Evolutionary conservation across 2,113 vertebrate genomes (phyloP), one percentile per base, ranked within the genome.

Genomic region (Daubentonia madagascariensis): DNA sequence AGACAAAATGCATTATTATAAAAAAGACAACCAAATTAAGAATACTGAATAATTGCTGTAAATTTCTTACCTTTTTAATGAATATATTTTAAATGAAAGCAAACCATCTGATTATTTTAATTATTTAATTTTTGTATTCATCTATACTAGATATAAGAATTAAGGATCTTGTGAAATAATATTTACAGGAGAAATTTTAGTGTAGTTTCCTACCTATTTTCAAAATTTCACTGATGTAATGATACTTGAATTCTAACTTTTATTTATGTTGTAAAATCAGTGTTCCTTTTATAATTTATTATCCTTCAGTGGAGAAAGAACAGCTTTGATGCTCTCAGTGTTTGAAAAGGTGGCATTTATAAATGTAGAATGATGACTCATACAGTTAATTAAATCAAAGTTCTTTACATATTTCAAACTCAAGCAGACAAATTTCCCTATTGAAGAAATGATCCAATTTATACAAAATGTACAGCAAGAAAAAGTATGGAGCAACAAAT

Each of bases 331-430:
- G 32, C 12, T 93, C 3, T 85, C 45, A n/a, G 45, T 68, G 23
- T 61, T 93, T 91, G 23, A 68, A 83, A 95, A 94, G 32, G 22
- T 57, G 17, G 45, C 17, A 59, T 86, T 72, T 79, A 18, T 61
- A 91, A 91, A 85, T 50, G 43, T 54, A 76, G 68, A 94, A 48
- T 93, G 67, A 65, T 86, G 65, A 93, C 17, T 45, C 78, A 89
- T 32, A 79, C 30, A 61, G 67, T 79, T 79, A 86, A 88, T 96
- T 96, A 94, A 95, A 63, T 89, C 18, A 89, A 67, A 94, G 9
- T 88, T 85, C 28, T 78, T 43, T 54, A 90, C 35, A 85, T 43
- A 81, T 83, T 92, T 85, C 67, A 89, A 89, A 81, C n/a, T 85
- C n/a, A 79, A 50, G 28, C 32, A 86, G 73, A 40, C 10, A 52